Percentiles rank a stretch among this genome's conserved stretches.
These are phyloP conservation scores for Melanerpes formicivorus DNA, from an alignment of 2,113 vertebrate genomes.

Conservation along the genomic window DNA sequence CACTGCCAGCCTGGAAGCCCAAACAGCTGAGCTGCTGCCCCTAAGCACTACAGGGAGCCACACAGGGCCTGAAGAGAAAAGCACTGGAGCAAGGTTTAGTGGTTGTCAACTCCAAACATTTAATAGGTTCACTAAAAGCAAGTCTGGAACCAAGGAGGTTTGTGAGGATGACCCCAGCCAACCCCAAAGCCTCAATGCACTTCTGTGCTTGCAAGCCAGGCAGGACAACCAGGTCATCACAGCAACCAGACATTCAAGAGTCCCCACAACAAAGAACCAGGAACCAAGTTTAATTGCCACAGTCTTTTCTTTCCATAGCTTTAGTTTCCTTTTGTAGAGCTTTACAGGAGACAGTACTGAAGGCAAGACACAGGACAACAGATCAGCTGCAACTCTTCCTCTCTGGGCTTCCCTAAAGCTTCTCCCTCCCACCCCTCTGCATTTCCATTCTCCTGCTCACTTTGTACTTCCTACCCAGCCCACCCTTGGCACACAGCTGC, in stretches of 20 bases:
- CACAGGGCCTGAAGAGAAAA: slow-evolving; percentile 3
- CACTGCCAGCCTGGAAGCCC: neutral
- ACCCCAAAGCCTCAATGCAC: neutral
- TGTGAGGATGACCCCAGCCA: neutral
- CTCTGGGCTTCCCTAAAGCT: neutral
- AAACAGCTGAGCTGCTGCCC: neutral
- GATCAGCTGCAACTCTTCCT: neutral
- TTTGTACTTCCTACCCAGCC: neutral
- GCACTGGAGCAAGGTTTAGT: slow-evolving; percentile 59
- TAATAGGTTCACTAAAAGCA: slow-evolving; percentile 59
- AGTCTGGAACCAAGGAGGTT: slow-evolving; percentile 30
- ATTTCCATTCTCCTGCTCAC: slow-evolving; percentile 1
- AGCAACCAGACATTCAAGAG: slow-evolving; percentile 52
- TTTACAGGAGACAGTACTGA: slow-evolving; percentile 64
- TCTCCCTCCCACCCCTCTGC: neutral
- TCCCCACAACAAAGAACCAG: neutral
- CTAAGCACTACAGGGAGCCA: neutral
- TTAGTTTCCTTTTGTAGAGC: slow-evolving; percentile 38
- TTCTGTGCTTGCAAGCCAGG: slow-evolving; percentile 20
- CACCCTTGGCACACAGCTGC: neutral
- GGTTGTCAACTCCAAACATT: slow-evolving; percentile 69
- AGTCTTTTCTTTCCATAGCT: slow-evolving; percentile 46
- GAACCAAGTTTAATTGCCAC: slow-evolving; percentile 64
- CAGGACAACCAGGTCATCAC: slow-evolving; percentile 13
- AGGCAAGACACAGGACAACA: slow-evolving; percentile 46